Conservation (phyloP, 2,113 vertebrate species). For the Crocuta crocuta region DNA sequence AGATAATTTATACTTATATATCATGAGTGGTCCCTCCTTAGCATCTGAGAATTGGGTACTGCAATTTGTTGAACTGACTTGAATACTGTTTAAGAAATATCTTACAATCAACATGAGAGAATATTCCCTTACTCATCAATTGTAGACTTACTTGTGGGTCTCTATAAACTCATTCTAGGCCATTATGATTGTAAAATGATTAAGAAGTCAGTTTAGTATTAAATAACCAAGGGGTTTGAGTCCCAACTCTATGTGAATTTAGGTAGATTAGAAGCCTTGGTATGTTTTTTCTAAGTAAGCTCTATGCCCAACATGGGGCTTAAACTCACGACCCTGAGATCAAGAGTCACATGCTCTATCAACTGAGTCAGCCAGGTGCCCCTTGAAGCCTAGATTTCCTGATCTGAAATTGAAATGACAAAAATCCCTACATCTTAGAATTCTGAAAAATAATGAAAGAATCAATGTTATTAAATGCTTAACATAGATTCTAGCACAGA, state of each 20-base stretch:
- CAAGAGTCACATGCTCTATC: not conserved
- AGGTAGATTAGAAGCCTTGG: not conserved
- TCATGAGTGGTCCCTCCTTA: not conserved
- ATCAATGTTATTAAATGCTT: rapidly evolving
- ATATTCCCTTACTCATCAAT: not conserved
- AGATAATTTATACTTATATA: not conserved
- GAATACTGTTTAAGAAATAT: not conserved
- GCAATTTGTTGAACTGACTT: not conserved
- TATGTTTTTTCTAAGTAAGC: not conserved
- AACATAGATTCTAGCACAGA: not conserved
- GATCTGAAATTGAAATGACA: not conserved
- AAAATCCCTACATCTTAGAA: not conserved
- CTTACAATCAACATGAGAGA: not conserved
- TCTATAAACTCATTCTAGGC: not conserved
- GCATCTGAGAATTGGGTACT: not conserved
- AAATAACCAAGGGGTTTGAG: not conserved
- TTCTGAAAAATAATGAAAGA: not conserved
- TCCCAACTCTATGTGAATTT: not conserved
- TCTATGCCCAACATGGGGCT: not conserved
- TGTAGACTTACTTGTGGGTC: not conserved
- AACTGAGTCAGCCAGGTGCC: not conserved
- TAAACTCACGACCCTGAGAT: not conserved
- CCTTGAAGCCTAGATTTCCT: not conserved
- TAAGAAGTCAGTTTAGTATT: not conserved
- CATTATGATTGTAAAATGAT: not conserved